These are phyloP conservation scores for Rhyacophila brunnea DNA, from an alignment of 1,140 invertebrate species.

Conservation along the genomic window DNA sequence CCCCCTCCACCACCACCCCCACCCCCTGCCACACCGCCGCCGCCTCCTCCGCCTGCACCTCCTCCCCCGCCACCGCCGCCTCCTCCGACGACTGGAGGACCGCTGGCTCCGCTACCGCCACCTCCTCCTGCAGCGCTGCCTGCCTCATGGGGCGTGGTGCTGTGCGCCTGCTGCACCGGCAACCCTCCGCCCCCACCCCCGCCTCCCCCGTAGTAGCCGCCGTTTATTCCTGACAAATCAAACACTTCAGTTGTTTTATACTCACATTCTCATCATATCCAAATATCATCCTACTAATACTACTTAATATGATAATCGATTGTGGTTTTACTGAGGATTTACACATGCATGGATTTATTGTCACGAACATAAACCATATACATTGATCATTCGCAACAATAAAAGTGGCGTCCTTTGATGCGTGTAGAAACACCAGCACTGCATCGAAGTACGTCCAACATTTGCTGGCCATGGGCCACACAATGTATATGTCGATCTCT, in stretches of 20 bases:
- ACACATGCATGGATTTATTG: too few species aligned
- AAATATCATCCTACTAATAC: too few species aligned
- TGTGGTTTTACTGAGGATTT: too few species aligned
- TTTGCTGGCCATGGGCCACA: too few species aligned
- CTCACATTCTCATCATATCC: too few species aligned
- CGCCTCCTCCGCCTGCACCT: conserved; percentile 58
- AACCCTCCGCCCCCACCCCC: conserved; percentile 67
- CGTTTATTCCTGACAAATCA: conserved; percentile 29
- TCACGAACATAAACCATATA: too few species aligned
- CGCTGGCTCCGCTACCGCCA: conserved; percentile 42
- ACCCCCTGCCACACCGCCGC: conserved; percentile 59
- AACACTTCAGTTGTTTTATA: conserved; percentile 1
- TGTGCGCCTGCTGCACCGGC: conserved; percentile 72
- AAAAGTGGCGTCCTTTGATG: too few species aligned
- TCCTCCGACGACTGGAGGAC: conserved; percentile 48
- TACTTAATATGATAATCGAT: too few species aligned
- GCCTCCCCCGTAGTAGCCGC: conserved; percentile 64
- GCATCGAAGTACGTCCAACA: too few species aligned
- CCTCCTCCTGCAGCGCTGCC: conserved; percentile 57
- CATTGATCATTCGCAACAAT: too few species aligned
- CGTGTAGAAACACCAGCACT: too few species aligned
- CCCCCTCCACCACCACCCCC: conserved; percentile 59
- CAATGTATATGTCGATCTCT: too few species aligned
- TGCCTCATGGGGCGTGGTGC: conserved; percentile 72
- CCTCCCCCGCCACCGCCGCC: conserved; percentile 55